A percentile compares a stretch with the other conserved stretches of the same genome.
Conservation (phyloP, 2,797 vertebrate species). For the Coendou prehensilis region DNA sequence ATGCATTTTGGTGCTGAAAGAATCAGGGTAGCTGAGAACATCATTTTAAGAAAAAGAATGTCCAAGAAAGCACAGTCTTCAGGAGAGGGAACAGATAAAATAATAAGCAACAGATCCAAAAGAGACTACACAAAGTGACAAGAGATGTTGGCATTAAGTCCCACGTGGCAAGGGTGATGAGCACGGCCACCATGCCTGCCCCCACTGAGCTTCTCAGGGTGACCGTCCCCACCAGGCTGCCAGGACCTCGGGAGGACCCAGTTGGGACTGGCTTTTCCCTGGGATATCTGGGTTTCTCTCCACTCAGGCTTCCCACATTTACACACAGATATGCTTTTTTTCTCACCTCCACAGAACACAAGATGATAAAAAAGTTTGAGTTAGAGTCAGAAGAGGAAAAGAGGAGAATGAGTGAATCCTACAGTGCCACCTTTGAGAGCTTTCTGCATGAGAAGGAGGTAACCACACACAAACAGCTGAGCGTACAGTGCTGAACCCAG, state of each 20-base stretch:
- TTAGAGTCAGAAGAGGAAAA: slow-evolving; percentile 79
- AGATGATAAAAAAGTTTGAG: slow-evolving; percentile 82
- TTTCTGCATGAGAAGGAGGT: slow-evolving; percentile 82
- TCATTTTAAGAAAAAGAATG: slow-evolving; percentile 12
- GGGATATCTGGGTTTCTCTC: neutral
- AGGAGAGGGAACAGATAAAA: neutral
- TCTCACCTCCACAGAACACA: slow-evolving; percentile 77
- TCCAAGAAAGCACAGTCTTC: neutral
- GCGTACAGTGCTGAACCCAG: too few relatives aligned
- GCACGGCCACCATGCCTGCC: accelerated
- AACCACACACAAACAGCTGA: neutral
- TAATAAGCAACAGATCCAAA: neutral
- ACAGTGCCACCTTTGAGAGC: slow-evolving; percentile 30
- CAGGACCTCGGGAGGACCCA: neutral
- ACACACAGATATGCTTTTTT: neutral
- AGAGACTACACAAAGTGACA: neutral
- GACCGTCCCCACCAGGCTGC: neutral
- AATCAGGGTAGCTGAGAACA: neutral
- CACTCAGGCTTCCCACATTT: neutral
- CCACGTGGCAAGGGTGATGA: neutral
- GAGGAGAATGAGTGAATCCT: slow-evolving; percentile 70
- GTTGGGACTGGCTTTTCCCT: neutral
- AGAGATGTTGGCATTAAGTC: neutral
- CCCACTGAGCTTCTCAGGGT: neutral
- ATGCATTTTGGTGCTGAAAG: neutral